A percentile compares a stretch with the other conserved stretches of the same genome.
These are phyloP conservation scores for Glyptemys insculpta DNA, from an alignment of 2,797 vertebrate species.

Conservation along the genomic window DNA sequence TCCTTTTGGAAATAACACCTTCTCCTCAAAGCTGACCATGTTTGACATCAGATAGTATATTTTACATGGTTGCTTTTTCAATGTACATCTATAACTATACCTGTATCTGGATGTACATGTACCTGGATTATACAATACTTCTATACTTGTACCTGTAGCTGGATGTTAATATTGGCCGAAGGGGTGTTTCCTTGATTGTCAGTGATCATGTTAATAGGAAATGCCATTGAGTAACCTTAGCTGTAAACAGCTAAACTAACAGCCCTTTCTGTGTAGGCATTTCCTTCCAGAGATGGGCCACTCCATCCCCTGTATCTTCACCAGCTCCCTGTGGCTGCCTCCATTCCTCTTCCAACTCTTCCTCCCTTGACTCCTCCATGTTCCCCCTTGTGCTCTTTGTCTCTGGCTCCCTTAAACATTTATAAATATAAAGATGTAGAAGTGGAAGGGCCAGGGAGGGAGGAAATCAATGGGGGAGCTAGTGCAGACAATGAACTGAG, in stretches of 20 bases:
- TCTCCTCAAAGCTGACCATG: neutral
- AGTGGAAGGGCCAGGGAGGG: neutral
- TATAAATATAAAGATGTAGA: neutral
- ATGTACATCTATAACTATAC: neutral
- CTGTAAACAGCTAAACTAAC: neutral
- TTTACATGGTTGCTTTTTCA: neutral
- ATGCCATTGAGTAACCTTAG: neutral
- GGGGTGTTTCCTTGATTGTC: neutral
- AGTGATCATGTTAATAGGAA: neutral
- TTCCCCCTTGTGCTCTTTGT: neutral
- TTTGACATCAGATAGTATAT: neutral
- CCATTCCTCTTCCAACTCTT: neutral
- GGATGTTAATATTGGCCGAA: neutral
- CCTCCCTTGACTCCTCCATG: neutral
- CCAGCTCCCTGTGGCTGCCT: neutral
- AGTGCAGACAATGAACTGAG: neutral
- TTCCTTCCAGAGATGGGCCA: neutral
- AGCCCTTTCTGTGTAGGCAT: neutral
- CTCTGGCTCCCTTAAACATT: neutral
- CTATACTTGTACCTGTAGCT: neutral
- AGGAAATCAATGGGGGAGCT: neutral
- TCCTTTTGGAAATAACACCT: neutral
- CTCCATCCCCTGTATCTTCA: neutral
- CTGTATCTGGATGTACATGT: neutral
- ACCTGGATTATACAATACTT: neutral